Conservation (phyloP, 64 coral and sea anemone species). For the Dendronephthya gigantea region DNA sequence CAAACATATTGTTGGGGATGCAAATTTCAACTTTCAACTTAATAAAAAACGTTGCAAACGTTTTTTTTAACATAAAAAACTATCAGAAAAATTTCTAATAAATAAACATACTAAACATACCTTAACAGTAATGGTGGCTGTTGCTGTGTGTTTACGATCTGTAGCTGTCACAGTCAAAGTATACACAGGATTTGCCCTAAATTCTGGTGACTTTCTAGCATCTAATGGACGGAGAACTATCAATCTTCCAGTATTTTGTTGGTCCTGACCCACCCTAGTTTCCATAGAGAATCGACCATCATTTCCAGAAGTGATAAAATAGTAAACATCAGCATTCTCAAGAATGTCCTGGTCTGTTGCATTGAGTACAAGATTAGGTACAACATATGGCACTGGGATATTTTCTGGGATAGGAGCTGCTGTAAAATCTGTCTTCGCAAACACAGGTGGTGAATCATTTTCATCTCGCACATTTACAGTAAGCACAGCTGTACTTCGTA, state of each 20-base stretch:
- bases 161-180: background rate
- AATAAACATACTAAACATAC: background rate
- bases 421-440: background rate
- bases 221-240: background rate
- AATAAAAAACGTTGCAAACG: too few species aligned
- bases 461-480: background rate
- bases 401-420: background rate
- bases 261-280: background rate
- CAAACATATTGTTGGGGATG: too few species aligned
- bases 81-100: too few species aligned
- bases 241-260: background rate
- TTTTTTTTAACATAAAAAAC: too few species aligned
- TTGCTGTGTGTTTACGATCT: slow-evolving; percentile 12
- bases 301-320: slow-evolving; percentile 8
- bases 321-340: background rate
- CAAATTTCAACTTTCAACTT: too few species aligned
- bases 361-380: background rate
- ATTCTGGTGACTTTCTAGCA: background rate
- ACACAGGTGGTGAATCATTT: background rate
- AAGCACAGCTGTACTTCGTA: background rate
- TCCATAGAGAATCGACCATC: background rate
- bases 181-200: background rate
- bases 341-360: background rate
- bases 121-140: background rate
- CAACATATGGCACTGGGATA: background rate